Base-by-base conservation (phyloP, 2,797 vertebrate genomes). In the Gymnothorax javanicus region DNA sequence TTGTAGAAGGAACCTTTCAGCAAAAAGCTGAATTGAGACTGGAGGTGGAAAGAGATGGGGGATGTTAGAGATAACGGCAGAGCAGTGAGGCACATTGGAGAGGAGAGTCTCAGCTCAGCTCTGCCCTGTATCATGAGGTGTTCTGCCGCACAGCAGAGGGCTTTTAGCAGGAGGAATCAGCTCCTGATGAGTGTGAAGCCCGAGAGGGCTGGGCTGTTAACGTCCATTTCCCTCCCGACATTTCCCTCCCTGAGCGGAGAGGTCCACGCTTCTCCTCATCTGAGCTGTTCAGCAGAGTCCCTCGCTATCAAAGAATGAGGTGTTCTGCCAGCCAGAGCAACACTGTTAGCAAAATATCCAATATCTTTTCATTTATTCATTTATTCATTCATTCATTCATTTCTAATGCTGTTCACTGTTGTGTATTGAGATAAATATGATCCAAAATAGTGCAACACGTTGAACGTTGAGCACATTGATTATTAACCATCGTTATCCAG, bases 121-220 rank as follows among this genome's bases (percentile, higher is more conserved):
- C 33, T 17, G 2, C 73, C 15, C 25, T 50, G 27, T 75, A 15
- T 33, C 50, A 5, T 33, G 17, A 75, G 71, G 71, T 2, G 71
- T 12, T 77, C 20, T 50, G 43, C 4, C 6, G 33, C 43, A 50
- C 62, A 43, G 33, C 33, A 12, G 64, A 13, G 33, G 73, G 33
- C 73, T 77, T 77, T 77, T 77, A 77, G 43, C 52, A 43, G 27
- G 33, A 77, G 43, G 73, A 77, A 77, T 77, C 52, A 15, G 43
- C 73, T 50, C 73, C 1, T 5, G 43, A 17, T 77, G 73, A 77
- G 27, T 77, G 27, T 33, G 69, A 77, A 77, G 13, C 73, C 43
- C 15, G 12, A 43, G 73, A 77, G 73, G 52, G 15, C 5, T 20
- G 15, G 12, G 27, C 33, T 77, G 73, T 77, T 43, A 50, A 33